Evolutionary conservation across 2,797 vertebrate genomes (phyloP).

Genomic region (Nothura maculosa): DNA sequence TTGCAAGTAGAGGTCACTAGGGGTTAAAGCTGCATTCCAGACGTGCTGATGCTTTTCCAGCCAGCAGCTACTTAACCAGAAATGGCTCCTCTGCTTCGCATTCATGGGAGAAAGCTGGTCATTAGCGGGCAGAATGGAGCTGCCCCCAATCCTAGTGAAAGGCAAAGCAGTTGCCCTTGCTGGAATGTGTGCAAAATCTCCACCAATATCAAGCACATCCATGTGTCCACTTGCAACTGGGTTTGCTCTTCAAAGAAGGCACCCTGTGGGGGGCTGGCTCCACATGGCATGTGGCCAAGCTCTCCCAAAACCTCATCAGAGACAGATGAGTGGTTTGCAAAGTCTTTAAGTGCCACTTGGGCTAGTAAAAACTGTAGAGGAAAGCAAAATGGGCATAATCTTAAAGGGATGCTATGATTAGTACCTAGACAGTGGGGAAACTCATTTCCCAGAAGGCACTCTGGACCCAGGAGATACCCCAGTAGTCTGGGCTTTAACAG

Average conservation of each 20-base stretch:
- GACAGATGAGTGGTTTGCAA: not conserved
- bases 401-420: not conserved
- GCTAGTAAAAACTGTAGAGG: constrained; percentile 7
- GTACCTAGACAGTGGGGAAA: not conserved
- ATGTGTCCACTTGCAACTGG: not conserved
- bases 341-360: not conserved
- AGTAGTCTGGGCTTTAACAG: not conserved
- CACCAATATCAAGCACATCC: constrained; percentile 41
- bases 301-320: constrained; percentile 40
- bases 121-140: not conserved
- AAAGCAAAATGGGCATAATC: not conserved
- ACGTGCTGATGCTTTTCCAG: not conserved
- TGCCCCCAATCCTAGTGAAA: not conserved
- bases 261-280: not conserved
- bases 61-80: constrained; percentile 26
- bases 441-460: fast-evolving
- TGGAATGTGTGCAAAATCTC: constrained; percentile 76
- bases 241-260: constrained; percentile 5
- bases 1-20: not conserved
- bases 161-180: constrained; percentile 2
- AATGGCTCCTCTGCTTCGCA: not conserved
- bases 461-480: not conserved
- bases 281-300: not conserved
- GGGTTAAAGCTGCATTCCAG: constrained; percentile 62
- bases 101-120: not conserved